These are phyloP conservation scores for Stomatorhinus walkeri DNA, from an alignment of 2,797 vertebrate genomes.

Conservation along the genomic window DNA sequence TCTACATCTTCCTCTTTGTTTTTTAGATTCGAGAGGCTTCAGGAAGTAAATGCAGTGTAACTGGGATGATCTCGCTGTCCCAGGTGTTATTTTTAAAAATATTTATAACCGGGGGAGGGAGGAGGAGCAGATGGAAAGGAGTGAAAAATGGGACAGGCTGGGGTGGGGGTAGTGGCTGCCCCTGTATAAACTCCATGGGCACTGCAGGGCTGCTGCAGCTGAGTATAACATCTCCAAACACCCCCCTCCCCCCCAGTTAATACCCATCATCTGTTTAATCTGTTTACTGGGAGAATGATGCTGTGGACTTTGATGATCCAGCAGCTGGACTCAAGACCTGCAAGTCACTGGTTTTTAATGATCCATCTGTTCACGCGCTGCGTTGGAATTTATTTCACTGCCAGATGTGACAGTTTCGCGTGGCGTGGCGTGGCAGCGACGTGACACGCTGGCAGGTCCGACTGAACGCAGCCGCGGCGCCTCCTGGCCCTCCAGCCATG, in stretches of 20 bases:
- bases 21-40: neutral
- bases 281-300: neutral
- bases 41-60: neutral
- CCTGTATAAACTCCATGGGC: neutral
- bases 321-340: constrained; percentile 3
- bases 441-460: neutral
- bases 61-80: neutral
- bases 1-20: neutral
- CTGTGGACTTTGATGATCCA: neutral
- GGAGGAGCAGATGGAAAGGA: neutral
- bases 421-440: neutral
- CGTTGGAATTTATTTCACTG: neutral
- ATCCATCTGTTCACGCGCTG: neutral
- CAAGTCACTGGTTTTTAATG: constrained; percentile 1
- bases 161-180: neutral
- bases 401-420: neutral
- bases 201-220: neutral
- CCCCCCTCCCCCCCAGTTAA: neutral
- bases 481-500: neutral
- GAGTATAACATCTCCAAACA: neutral
- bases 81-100: neutral
- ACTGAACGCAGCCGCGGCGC: neutral
- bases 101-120: neutral
- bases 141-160: neutral
- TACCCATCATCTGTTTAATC: neutral